Conservation (phyloP, 2,888 invertebrate genomes). For the Tetanocera ferruginea region DNA sequence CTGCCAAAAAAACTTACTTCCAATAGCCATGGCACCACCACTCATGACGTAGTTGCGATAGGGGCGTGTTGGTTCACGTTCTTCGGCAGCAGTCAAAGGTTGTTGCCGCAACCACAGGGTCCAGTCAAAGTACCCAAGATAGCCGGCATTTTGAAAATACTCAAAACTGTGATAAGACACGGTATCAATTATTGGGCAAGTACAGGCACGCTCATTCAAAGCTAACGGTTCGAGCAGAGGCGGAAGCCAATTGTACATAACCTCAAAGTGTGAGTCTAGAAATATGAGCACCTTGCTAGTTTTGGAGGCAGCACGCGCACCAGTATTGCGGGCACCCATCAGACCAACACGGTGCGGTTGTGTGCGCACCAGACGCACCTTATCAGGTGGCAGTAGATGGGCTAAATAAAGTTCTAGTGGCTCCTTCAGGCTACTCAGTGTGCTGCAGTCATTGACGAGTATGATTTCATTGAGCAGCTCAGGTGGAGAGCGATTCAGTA, state of each 20-base stretch:
- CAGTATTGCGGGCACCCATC: constrained; percentile 87
- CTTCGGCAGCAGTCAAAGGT: constrained; percentile 72
- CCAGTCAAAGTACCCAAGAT: constrained; percentile 49
- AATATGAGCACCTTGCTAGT: constrained; percentile 85
- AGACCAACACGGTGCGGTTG: constrained; percentile 80
- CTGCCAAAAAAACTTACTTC: constrained; percentile 92
- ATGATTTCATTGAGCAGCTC: constrained; percentile 88
- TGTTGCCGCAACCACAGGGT: constrained; percentile 75
- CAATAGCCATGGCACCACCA: constrained; percentile 96
- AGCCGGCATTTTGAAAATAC: constrained; percentile 44
- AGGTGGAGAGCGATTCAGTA: constrained; percentile 85
- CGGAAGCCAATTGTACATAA: constrained; percentile 90
- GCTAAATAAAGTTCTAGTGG: constrained; percentile 81
- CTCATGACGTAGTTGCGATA: constrained; percentile 92
- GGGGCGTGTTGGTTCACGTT: constrained; percentile 54
- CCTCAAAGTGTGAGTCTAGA: constrained; percentile 91
- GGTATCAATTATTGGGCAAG: constrained; percentile 82
- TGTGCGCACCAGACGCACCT: constrained; percentile 80
- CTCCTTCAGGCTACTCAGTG: constrained; percentile 72
- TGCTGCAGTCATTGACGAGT: constrained; percentile 86
- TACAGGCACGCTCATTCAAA: constrained; percentile 84
- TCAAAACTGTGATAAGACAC: constrained; percentile 70
- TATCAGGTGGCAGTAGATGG: constrained; percentile 71
- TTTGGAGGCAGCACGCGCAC: constrained; percentile 77
- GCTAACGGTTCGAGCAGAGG: constrained; percentile 92